These are phyloP conservation scores for Leucopsar rothschildi DNA, from an alignment of 2,113 vertebrate genomes.

Conservation along the genomic window DNA sequence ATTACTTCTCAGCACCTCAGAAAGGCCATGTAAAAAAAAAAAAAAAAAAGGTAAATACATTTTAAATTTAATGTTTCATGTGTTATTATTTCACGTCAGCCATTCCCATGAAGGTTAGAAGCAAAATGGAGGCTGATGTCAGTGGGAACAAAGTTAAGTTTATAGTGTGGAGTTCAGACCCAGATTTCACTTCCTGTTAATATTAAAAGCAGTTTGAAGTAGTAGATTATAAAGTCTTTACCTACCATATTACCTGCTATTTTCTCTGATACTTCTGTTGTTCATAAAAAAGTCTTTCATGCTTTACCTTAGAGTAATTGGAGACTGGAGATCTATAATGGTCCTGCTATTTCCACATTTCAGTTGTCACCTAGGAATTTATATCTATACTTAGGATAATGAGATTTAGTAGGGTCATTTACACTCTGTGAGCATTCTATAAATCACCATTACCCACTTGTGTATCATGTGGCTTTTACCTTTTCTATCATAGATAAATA, in stretches of 20 bases:
- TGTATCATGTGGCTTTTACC: constrained; percentile 9
- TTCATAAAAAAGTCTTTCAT: constrained; percentile 28
- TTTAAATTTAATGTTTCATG: constrained; percentile 23
- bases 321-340: constrained; percentile 40
- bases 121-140: not conserved
- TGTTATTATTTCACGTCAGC: constrained; percentile 17
- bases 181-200: constrained; percentile 18
- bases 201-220: constrained; percentile 15
- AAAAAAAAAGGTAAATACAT: constrained; percentile 3
- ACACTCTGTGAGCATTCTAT: constrained; percentile 18
- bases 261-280: constrained; percentile 1
- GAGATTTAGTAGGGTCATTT: constrained; percentile 53
- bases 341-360: constrained; percentile 38
- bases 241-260: not conserved
- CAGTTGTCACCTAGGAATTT: constrained; percentile 52
- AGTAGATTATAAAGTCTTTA: constrained; percentile 45
- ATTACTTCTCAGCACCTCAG: not conserved
- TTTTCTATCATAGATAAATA: not conserved
- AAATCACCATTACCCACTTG: constrained; percentile 26
- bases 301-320: constrained; percentile 32
- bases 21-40: not conserved
- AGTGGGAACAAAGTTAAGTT: not conserved
- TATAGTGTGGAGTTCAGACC: not conserved
- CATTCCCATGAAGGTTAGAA: not conserved
- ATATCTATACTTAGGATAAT: constrained; percentile 58